phyloP scores from a whole-genome alignment of 2,113 vertebrate genomes.

The Plecotus auritus region DNA sequence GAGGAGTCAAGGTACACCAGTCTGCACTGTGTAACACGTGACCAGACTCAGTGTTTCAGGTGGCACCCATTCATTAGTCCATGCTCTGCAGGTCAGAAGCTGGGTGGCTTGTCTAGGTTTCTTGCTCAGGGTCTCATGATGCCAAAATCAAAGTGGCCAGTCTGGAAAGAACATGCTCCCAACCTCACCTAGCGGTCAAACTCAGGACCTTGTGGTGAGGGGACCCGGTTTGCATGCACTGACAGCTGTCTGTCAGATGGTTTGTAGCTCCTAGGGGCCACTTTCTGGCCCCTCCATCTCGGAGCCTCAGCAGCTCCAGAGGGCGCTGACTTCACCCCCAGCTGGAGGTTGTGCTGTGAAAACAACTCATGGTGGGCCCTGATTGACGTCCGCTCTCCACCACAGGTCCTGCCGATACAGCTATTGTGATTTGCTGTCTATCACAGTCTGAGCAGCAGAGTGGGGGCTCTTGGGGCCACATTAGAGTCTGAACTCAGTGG shows the following conservation, averaged over 20 bases:
- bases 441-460: neutral
- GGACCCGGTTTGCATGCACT: neutral
- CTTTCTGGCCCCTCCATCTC: neutral
- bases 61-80: neutral
- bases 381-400: neutral
- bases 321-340: neutral
- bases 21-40: neutral
- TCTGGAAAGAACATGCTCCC: neutral
- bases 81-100: neutral
- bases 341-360: neutral
- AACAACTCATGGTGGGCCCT: neutral
- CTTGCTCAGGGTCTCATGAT: neutral
- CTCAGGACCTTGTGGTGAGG: rapidly evolving
- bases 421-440: neutral
- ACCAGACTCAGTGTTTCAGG: neutral
- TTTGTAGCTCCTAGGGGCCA: neutral
- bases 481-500: neutral
- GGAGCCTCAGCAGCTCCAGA: neutral
- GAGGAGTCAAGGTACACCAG: no score
- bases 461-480: neutral
- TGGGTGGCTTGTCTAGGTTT: neutral
- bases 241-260: rapidly evolving
- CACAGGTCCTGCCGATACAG: neutral
- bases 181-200: no score
- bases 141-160: neutral